Conservation (phyloP, 92 coral and sea anemone genomes). For the Ricordea florida region DNA sequence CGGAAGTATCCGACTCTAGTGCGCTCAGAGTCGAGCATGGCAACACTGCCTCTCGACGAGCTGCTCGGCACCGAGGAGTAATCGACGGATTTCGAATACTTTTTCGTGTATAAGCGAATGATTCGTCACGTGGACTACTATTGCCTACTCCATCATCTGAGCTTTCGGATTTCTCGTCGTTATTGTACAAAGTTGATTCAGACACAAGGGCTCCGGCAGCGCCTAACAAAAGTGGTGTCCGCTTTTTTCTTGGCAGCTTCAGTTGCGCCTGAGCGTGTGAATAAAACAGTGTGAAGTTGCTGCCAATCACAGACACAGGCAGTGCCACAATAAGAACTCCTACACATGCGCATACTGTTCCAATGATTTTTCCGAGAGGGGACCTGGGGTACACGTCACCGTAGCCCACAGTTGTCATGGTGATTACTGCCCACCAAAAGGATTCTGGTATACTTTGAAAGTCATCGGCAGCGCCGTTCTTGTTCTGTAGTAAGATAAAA, state of each 20-base stretch:
- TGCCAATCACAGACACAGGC: conserved; percentile 98
- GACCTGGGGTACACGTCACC: conserved; percentile 94
- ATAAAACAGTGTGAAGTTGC: conserved; percentile 95
- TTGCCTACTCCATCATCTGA: conserved; percentile 23
- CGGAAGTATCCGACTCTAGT: conserved; percentile 51
- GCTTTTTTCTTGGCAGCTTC: conserved; percentile 91
- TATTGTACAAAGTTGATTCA: conserved; percentile 71
- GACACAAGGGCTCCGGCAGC: conserved; percentile 98
- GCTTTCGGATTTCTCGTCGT: conserved; percentile 54
- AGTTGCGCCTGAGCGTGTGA: conserved; percentile 99
- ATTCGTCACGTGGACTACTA: conserved; percentile 36
- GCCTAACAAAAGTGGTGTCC: conserved; percentile 88
- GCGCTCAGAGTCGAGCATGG: conserved; percentile 12
- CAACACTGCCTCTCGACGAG: conserved; percentile 28
- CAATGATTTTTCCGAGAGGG: conserved; percentile 78
- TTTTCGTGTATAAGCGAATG: conserved; percentile 54
- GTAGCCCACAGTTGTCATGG: conserved; percentile 99
- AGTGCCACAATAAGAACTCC: conserved; percentile 98
- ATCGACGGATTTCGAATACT: conserved; percentile 84
- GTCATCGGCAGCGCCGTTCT: not conserved
- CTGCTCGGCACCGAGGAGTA: conserved; percentile 63
- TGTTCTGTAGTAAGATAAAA: not conserved
- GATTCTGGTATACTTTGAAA: conserved; percentile 90
- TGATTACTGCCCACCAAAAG: conserved; percentile 99
- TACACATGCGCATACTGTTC: conserved; percentile 95